Conservation (phyloP, 1,140 invertebrate species). For the Lordiphosa stackelbergi region DNA sequence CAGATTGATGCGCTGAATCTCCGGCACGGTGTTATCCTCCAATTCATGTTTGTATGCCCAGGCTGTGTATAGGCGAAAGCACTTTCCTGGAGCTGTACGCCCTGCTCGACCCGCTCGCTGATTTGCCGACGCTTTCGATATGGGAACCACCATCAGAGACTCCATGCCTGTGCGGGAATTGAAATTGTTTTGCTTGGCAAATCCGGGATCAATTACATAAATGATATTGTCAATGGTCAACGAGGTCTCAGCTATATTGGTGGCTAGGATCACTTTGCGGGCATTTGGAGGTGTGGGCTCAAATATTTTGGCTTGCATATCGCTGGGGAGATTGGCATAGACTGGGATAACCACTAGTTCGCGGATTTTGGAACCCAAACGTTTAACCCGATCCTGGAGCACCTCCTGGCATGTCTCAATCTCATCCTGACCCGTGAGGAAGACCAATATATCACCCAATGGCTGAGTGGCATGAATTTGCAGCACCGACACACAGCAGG, state of each 20-base stretch:
- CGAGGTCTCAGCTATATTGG: slow-evolving; percentile 99
- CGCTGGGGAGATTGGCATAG: slow-evolving; percentile 98
- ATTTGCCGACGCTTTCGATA: slow-evolving; percentile 98
- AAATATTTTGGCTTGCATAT: slow-evolving; percentile 99
- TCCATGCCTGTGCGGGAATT: slow-evolving; percentile 99
- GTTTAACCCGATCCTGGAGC: slow-evolving; percentile 91
- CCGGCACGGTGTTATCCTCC: slow-evolving; percentile 98
- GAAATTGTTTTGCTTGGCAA: slow-evolving; percentile 99
- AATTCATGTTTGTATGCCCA: slow-evolving; percentile 99
- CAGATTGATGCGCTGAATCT: slow-evolving; percentile 98
- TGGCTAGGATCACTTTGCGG: slow-evolving; percentile 97
- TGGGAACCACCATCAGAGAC: slow-evolving; percentile 97
- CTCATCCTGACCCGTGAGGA: slow-evolving; percentile 97
- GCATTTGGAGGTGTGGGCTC: slow-evolving; percentile 96
- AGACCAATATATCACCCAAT: slow-evolving; percentile 96
- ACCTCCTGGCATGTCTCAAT: slow-evolving; percentile 98
- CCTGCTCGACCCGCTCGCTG: slow-evolving; percentile 95
- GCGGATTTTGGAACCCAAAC: slow-evolving; percentile 93
- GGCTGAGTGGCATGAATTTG: slow-evolving; percentile 99
- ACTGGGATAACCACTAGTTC: slow-evolving; percentile 97
- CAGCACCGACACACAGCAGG: slow-evolving; percentile 95
- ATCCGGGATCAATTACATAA: slow-evolving; percentile 99
- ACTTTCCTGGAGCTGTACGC: slow-evolving; percentile 96
- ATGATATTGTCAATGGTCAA: slow-evolving; percentile 99
- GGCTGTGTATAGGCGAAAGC: slow-evolving; percentile 96